These are phyloP conservation scores for Rhodophaea formosa DNA, from an alignment of 2,888 invertebrate genomes.

Conservation along the genomic window DNA sequence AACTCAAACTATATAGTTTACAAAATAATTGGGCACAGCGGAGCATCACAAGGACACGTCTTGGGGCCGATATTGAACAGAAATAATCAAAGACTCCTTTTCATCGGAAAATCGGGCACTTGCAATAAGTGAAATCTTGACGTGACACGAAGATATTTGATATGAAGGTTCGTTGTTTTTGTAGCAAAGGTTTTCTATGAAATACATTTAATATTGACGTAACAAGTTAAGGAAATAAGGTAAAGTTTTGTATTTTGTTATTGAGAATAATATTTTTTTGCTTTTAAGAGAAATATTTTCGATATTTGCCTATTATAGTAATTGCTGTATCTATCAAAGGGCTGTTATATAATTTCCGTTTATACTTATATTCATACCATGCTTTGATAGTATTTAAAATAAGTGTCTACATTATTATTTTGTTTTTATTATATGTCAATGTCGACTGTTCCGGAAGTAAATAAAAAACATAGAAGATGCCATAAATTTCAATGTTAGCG, in stretches of 20 bases:
- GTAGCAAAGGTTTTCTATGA: not conserved
- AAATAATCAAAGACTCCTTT: conserved; percentile 27
- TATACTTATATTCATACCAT: too few relatives aligned
- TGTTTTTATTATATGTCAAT: too few relatives aligned
- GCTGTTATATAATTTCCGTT: too few relatives aligned
- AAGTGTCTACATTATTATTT: too few relatives aligned
- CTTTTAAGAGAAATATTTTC: too few relatives aligned
- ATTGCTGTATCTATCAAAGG: too few relatives aligned
- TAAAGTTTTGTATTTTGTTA: not conserved
- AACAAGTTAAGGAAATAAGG: not conserved
- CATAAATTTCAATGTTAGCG: too few relatives aligned
- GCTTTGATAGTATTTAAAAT: too few relatives aligned
- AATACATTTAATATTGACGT: not conserved
- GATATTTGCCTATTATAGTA: too few relatives aligned
- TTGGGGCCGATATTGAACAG: conserved; percentile 22
- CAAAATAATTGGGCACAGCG: conserved; percentile 12
- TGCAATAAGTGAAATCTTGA: conserved; percentile 27
- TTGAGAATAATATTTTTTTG: too few relatives aligned
- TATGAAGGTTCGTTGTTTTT: conserved; percentile 17
- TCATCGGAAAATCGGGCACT: conserved; percentile 25
- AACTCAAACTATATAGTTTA: not conserved
- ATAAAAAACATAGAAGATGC: too few relatives aligned
- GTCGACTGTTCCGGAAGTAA: too few relatives aligned
- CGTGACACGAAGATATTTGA: conserved; percentile 24
- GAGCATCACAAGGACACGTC: conserved; percentile 10